phyloP scores from a whole-genome alignment of 2,888 invertebrate genomes.

The Thysanoteuthis rhombus region DNA sequence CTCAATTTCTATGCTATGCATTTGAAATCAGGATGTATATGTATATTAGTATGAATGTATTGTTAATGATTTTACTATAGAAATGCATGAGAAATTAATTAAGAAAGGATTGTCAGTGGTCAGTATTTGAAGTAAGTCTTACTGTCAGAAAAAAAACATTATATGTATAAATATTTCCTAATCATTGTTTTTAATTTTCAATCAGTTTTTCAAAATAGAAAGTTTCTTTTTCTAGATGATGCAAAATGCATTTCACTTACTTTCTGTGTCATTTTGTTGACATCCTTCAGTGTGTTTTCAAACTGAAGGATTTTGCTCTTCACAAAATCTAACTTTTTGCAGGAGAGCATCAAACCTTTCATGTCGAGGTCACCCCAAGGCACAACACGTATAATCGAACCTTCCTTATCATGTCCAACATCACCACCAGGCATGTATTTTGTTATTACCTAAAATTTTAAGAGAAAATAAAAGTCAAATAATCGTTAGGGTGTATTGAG shows the following conservation, averaged over 20 bases:
- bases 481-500: too few species aligned
- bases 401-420: conserved; percentile 64
- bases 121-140: too few species aligned
- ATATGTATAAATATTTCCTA: too few species aligned
- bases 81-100: too few species aligned
- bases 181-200: too few species aligned
- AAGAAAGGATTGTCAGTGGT: too few species aligned
- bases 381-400: conserved; percentile 62
- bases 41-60: too few species aligned
- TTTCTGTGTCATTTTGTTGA: conserved; percentile 61
- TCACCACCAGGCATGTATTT: conserved; percentile 65
- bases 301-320: conserved; percentile 63
- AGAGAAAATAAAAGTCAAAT: neutral
- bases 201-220: neutral
- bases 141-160: too few species aligned
- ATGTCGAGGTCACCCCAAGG: conserved; percentile 65
- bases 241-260: conserved; percentile 39
- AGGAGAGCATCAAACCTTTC: conserved; percentile 66
- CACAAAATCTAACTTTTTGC: conserved; percentile 61
- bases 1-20: too few species aligned
- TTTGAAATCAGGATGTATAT: too few species aligned
- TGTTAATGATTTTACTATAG: too few species aligned
- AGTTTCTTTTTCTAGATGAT: neutral
- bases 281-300: conserved; percentile 58
- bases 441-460: conserved; percentile 54